Evolutionary conservation across 2,797 vertebrate genomes (phyloP).

Genomic region (Clarias fuscus): DNA sequence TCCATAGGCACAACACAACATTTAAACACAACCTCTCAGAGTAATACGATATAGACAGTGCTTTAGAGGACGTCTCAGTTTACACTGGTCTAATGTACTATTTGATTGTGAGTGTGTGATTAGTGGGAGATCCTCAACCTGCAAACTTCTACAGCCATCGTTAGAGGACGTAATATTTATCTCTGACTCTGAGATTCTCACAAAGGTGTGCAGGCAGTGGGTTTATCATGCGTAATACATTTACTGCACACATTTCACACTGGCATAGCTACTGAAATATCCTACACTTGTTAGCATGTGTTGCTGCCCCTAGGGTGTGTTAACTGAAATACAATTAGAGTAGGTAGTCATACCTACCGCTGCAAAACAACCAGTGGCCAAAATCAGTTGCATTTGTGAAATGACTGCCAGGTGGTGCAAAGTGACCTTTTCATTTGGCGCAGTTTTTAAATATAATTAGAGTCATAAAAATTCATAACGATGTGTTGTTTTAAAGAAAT

Average conservation of each 20-base stretch:
- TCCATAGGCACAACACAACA: no score
- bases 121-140: no score
- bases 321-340: not conserved
- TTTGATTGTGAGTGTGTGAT: not conserved
- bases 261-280: not conserved
- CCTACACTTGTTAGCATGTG: not conserved
- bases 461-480: no score
- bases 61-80: not conserved
- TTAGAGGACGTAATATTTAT: not conserved
- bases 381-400: no score
- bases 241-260: not conserved
- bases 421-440: no score
- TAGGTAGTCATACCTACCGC: not conserved
- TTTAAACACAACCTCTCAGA: not conserved
- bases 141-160: not conserved
- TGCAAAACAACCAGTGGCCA: no score
- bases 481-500: no score
- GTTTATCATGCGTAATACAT: not conserved
- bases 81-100: no score
- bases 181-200: not conserved
- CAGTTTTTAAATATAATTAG: no score
- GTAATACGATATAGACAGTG: no score
- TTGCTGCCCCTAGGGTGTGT: not conserved
- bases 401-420: no score
- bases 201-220: not conserved